phyloP scores from a whole-genome alignment of 2,113 vertebrate genomes.

The Poeciliopsis prolifica region DNA sequence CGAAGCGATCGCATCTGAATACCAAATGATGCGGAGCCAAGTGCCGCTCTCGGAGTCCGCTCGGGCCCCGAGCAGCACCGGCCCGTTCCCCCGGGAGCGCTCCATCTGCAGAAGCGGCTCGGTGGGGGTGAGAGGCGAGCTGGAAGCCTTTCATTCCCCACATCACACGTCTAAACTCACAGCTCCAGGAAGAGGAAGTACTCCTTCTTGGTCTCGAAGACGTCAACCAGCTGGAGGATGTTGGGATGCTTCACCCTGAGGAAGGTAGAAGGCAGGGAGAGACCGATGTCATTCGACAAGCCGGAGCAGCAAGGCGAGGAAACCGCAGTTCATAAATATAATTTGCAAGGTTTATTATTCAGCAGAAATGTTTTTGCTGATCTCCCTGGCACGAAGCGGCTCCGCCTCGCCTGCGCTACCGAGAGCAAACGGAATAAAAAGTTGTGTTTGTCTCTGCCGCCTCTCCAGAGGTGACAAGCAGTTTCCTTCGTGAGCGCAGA shows the following conservation, averaged over 20 bases:
- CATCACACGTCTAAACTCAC: constrained; percentile 82
- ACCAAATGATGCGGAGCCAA: constrained; percentile 58
- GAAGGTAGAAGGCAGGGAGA: constrained; percentile 23
- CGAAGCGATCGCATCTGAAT: constrained; percentile 59
- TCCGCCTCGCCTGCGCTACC: too few relatives aligned
- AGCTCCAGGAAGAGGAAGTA: constrained; percentile 98
- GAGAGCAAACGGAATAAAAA: not conserved
- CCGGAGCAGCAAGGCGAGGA: not conserved
- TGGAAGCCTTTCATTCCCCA: constrained; percentile 8
- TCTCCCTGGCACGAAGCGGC: too few relatives aligned
- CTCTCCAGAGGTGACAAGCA: not conserved
- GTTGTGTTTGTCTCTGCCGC: not conserved
- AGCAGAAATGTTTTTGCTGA: not conserved
- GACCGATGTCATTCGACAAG: not conserved
- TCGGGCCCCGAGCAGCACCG: constrained; percentile 41
- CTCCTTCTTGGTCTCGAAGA: constrained; percentile 96
- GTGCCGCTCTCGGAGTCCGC: constrained; percentile 45
- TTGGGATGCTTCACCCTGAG: constrained; percentile 97
- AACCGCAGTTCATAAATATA: not conserved
- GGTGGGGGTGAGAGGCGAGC: constrained; percentile 20
- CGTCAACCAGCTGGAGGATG: constrained; percentile 95
- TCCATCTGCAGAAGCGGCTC: constrained; percentile 45
- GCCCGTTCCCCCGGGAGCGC: constrained; percentile 50
- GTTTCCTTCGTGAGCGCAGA: not conserved
- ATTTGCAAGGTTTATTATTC: not conserved